Evolutionary conservation across 2,113 vertebrate species (phyloP).

Genomic region (Ramphastos sulfuratus): DNA sequence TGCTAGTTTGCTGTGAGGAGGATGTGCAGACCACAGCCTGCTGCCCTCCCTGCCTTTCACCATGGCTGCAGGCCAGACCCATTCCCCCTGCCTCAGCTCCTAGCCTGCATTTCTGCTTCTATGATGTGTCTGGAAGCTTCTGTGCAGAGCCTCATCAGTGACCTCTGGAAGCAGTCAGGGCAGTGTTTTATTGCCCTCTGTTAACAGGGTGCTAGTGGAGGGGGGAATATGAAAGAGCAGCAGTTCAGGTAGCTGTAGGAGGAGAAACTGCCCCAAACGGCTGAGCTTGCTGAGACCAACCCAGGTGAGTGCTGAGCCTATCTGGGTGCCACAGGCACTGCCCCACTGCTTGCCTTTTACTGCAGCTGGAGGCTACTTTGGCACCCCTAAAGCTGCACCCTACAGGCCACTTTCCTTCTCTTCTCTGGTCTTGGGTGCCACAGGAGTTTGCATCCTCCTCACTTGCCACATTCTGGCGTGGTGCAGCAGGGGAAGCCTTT

Average conservation of each 20-base stretch:
- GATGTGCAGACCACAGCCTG: neutral
- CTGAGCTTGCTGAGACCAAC: neutral
- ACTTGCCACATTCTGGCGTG: neutral
- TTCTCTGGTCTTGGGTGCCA: neutral
- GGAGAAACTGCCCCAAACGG: neutral
- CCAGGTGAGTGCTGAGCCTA: rapidly evolving
- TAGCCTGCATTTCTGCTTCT: neutral
- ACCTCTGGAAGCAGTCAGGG: neutral
- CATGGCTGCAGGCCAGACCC: neutral
- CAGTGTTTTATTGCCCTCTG: neutral
- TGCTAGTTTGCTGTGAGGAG: neutral
- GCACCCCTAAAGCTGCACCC: neutral
- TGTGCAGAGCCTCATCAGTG: neutral
- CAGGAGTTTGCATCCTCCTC: neutral
- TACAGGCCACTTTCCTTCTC: neutral
- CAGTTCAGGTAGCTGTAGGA: neutral
- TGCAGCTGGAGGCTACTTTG: neutral
- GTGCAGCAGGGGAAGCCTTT: neutral
- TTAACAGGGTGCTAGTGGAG: neutral
- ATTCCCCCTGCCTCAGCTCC: neutral
- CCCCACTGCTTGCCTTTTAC: neutral
- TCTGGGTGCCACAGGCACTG: neutral
- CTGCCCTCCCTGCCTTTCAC: rapidly evolving
- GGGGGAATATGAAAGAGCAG: neutral
- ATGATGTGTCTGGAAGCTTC: neutral